Evolutionary conservation across 1,140 invertebrate genomes (phyloP), one percentile per base, ranked within the genome.

Genomic region (Adoxophyes honmai): DNA sequence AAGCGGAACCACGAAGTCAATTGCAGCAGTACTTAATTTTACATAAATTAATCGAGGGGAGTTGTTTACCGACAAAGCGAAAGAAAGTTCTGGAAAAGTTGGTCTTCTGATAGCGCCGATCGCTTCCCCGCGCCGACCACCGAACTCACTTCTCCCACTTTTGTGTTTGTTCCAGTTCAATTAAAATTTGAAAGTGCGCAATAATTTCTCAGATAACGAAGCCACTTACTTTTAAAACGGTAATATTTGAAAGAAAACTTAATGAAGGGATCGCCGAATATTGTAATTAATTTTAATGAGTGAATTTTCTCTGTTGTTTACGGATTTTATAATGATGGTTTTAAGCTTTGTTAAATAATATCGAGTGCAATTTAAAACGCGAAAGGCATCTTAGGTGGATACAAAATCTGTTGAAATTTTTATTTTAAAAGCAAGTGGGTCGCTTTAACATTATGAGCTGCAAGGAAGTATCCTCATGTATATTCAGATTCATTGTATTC

Each of bases 11-110:
- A 21, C 42, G 42, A 48, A 21, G 42, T 48, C 18, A 48, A 48
- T 48, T 48, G 42, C 42, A 48, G 13, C 21, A n/a, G 42, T 48
- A 48, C 42, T 48, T 48, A 48, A 48, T 48, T 48, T 48, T 48
- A 48, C 42, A 48, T 48, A 48, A 48, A 48, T 33, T 48, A 16
- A 48, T 48, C 21, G 42, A 48, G 21, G 18, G 42, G n/a, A 48
- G 28, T 21, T 33, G 9, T 48, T 48, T 33, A 48, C 18, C 15
- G 42, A 11, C 42, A 7, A 48, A 16, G n/a, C 18, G 2, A 11
- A 18, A 7, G 9, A n/a, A 42, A 42, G 16, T 16, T 44, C 8
- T 33, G 18, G 16, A 48, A 28, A 48, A 48, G 42, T 48, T 48
- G 4, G 10, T 11, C 42, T 16, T 4, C 42, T 28, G 42, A 48